These are phyloP conservation scores for Oceanites oceanicus DNA, from an alignment of 2,113 vertebrate species.

Conservation along the genomic window DNA sequence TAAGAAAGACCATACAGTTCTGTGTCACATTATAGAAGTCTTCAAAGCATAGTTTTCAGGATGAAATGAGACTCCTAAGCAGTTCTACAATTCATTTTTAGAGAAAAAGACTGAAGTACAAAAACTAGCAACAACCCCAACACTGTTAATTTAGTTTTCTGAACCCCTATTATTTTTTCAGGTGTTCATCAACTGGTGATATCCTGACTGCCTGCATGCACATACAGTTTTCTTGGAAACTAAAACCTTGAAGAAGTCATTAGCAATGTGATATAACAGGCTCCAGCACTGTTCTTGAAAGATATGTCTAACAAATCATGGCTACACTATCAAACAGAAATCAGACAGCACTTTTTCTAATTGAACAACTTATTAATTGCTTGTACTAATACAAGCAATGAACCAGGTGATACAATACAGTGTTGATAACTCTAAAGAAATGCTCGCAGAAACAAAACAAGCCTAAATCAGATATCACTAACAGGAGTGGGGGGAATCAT, in stretches of 20 bases:
- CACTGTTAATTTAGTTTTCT: background rate
- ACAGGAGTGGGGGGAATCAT: fast-evolving
- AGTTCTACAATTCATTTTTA: background rate
- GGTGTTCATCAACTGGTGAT: background rate
- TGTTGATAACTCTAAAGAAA: background rate
- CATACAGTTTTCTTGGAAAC: background rate
- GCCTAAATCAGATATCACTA: background rate
- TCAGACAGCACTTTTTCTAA: background rate
- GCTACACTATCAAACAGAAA: background rate
- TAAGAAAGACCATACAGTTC: background rate
- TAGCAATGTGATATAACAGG: background rate
- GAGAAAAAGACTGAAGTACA: background rate
- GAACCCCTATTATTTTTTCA: background rate
- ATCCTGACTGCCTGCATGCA: background rate
- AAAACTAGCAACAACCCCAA: background rate
- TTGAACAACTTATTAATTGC: background rate
- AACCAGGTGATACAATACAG: background rate
- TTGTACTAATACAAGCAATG: background rate
- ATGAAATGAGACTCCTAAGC: background rate
- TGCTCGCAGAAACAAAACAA: background rate
- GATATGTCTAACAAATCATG: background rate
- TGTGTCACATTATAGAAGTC: background rate
- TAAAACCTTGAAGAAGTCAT: background rate
- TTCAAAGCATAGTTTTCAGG: background rate
- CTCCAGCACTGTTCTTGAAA: background rate